These are phyloP conservation scores for Orycteropus afer DNA, from an alignment of 2,113 vertebrate genomes.

Conservation along the genomic window DNA sequence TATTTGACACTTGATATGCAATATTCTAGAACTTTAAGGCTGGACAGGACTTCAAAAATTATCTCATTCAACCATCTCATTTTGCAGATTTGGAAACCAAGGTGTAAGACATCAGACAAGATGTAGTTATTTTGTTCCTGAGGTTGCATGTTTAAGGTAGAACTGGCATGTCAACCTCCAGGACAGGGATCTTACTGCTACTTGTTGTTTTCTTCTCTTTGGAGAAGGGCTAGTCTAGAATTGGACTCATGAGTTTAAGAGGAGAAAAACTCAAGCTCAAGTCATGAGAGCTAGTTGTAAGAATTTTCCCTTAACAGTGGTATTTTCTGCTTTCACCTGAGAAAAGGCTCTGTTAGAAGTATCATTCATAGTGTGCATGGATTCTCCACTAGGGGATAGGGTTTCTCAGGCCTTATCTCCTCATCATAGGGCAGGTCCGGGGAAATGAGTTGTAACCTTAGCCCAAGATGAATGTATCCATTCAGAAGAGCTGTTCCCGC, in stretches of 20 bases:
- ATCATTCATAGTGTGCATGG: not conserved
- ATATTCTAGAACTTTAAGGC: not conserved
- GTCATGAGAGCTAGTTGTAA: not conserved
- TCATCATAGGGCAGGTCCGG: not conserved
- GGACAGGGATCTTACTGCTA: not conserved
- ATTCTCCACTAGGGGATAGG: not conserved
- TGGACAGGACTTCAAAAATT: not conserved
- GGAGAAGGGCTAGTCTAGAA: not conserved
- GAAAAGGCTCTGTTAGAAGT: not conserved
- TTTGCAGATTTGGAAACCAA: not conserved
- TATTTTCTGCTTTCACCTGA: not conserved
- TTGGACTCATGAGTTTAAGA: not conserved
- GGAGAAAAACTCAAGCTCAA: not conserved
- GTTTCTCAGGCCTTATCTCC: not conserved
- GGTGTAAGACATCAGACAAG: not conserved
- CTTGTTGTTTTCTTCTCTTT: not conserved
- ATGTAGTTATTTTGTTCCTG: too few relatives aligned
- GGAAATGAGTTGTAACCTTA: accelerated
- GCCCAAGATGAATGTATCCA: not conserved
- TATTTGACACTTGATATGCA: not conserved
- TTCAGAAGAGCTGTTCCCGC: not conserved
- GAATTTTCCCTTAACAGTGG: not conserved
- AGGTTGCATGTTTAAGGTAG: not conserved
- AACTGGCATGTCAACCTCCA: not conserved
- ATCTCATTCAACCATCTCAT: not conserved